Percentiles rank a stretch among this genome's conserved stretches.
Conservation (phyloP, 92 coral and sea anemone species). For the Epizoanthus scotinus region DNA sequence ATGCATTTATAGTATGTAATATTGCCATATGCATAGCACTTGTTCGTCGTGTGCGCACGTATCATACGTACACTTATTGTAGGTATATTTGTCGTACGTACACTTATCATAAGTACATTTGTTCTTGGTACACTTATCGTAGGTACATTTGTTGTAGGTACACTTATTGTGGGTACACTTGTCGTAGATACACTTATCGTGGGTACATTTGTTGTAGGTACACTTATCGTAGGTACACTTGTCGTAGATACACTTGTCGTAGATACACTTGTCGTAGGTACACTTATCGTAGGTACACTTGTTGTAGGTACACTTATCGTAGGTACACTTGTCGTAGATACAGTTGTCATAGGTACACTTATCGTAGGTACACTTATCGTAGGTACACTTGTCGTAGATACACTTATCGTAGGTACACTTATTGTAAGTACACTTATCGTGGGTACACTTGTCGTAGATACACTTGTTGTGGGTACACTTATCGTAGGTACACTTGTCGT, state of each 20-base stretch:
- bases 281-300: not conserved
- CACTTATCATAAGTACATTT: not conserved
- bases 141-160: not conserved
- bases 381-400: not conserved
- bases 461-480: not conserved
- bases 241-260: not conserved
- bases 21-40: not conserved
- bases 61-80: not conserved
- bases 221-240: not conserved
- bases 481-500: not conserved
- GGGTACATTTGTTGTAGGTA: not conserved
- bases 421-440: no score
- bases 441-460: slow-evolving; percentile 8
- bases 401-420: no score
- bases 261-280: not conserved
- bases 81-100: not conserved
- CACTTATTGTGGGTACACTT: not conserved
- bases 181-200: not conserved
- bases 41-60: not conserved
- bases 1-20: not conserved
- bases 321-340: no score
- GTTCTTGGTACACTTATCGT: not conserved
- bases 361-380: not conserved
- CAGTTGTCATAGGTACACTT: no score
- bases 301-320: not conserved